These are phyloP conservation scores for Ivindomyrus marchei DNA, from an alignment of 2,113 vertebrate species.

Conservation along the genomic window DNA sequence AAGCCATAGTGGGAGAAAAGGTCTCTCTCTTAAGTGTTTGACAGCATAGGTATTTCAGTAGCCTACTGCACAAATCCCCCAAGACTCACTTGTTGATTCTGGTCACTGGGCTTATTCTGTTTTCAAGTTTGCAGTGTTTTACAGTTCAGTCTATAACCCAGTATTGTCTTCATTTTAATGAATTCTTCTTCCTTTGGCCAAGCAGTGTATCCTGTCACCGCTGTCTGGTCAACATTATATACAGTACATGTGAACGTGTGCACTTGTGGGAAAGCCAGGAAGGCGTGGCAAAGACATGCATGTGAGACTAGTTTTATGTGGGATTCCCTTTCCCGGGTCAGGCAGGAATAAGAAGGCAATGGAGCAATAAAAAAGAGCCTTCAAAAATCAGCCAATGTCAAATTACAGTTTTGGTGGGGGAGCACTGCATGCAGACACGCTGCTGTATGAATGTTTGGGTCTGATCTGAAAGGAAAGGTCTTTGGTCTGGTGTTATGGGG, in stretches of 20 bases:
- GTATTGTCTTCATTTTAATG: constrained; percentile 10
- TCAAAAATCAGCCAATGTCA: neutral
- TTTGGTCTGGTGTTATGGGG: neutral
- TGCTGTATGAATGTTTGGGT: neutral
- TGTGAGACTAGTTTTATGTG: neutral
- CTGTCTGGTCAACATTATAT: neutral
- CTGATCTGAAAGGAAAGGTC: neutral
- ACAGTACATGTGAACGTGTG: neutral
- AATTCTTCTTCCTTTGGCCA: neutral
- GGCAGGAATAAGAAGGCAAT: neutral
- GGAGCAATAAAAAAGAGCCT: neutral
- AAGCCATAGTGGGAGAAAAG: neutral
- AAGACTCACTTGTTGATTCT: neutral
- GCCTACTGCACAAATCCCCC: neutral
- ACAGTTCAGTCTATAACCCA: constrained; percentile 3
- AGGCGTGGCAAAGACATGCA: neutral
- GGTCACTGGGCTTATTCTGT: neutral
- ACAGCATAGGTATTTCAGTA: no score
- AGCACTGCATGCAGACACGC: neutral
- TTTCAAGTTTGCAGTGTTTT: neutral
- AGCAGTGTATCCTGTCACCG: neutral
- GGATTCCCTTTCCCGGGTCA: neutral
- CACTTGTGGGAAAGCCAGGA: neutral
- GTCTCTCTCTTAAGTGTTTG: neutral
- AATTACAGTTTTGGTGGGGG: neutral